Conservation (phyloP, 2,888 invertebrate species). For the Aporophyla lueneburgensis region DNA sequence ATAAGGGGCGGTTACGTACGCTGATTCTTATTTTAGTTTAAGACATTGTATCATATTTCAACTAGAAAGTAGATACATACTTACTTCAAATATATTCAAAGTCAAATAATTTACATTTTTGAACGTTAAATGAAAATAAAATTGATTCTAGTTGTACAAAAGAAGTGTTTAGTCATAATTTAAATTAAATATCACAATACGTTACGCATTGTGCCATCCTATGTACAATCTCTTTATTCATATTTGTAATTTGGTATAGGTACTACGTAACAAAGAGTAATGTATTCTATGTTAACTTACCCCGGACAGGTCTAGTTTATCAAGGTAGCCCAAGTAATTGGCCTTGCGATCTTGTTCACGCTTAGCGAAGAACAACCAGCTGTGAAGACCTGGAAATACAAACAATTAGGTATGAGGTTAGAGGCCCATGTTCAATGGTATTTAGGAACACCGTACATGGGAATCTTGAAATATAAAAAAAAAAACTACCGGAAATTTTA, state of each 20-base stretch:
- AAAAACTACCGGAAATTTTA: too few relatives aligned
- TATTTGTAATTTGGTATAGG: not conserved
- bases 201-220: not conserved
- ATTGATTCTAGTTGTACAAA: too few relatives aligned
- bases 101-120: not conserved
- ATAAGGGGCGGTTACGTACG: not conserved
- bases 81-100: not conserved
- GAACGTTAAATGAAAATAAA: too few relatives aligned
- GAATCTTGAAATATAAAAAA: too few relatives aligned
- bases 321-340: conserved; percentile 95
- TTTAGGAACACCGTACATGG: not conserved
- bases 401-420: conserved; percentile 5
- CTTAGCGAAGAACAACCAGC: conserved; percentile 96
- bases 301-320: conserved; percentile 93
- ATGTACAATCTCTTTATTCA: not conserved
- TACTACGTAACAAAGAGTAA: not conserved
- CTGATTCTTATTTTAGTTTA: not conserved
- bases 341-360: conserved; percentile 93
- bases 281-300: conserved; percentile 87
- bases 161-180: not conserved
- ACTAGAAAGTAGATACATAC: not conserved
- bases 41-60: not conserved
- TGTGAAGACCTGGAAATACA: conserved; percentile 93
- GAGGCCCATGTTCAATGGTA: not conserved
- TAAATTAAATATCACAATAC: not conserved